These are phyloP conservation scores for Halictus ligatus DNA, from an alignment of 2,888 invertebrate species.

Conservation along the genomic window DNA sequence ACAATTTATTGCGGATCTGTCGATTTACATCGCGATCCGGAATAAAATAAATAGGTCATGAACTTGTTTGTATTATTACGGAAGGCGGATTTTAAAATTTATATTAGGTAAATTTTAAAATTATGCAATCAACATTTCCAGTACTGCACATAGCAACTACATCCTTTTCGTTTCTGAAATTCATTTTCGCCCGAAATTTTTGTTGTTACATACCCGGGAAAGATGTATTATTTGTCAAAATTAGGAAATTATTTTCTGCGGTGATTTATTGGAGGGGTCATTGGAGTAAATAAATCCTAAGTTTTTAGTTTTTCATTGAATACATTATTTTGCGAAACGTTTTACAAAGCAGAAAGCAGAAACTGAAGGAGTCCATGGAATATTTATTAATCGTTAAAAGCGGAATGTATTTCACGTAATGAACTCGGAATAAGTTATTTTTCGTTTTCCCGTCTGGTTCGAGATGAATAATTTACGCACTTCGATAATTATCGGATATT, in stretches of 20 bases:
- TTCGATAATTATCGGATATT: conserved; percentile 21
- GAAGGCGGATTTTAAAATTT: not conserved
- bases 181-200: not conserved
- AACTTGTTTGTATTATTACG: not conserved
- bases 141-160: not conserved
- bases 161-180: not conserved
- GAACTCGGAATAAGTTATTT: not conserved
- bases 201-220: not conserved
- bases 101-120: not conserved
- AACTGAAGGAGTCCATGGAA: not conserved
- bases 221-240: not conserved
- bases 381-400: not conserved
- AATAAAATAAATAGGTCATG: not conserved
- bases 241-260: not conserved
- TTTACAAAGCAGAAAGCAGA: not conserved
- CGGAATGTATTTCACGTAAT: not conserved
- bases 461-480: not conserved
- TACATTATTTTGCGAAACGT: too few relatives aligned
- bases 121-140: not conserved
- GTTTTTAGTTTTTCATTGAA: too few relatives aligned
- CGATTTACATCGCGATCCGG: not conserved
- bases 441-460: not conserved
- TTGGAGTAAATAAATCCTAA: not conserved
- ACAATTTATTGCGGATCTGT: not conserved
- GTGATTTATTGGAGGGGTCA: too few relatives aligned